A percentile compares a stretch with the other conserved stretches of the same genome.
These are phyloP conservation scores for Cheilosia grossa DNA, from an alignment of 2,888 invertebrate genomes.

Conservation along the genomic window DNA sequence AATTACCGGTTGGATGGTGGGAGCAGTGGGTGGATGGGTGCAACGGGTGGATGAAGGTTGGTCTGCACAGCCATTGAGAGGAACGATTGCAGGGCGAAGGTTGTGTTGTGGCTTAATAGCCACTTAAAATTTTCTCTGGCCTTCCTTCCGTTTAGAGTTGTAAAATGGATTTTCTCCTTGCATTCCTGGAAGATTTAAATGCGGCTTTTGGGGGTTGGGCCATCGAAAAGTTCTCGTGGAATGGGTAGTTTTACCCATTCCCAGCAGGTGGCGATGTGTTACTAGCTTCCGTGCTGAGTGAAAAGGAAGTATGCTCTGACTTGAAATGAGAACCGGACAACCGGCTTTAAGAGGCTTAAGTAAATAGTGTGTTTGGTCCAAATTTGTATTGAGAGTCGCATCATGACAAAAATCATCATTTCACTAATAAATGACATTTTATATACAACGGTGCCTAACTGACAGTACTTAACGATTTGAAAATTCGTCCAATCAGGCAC, in stretches of 20 bases:
- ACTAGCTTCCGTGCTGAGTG: slow-evolving; percentile 17
- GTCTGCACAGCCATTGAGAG: background rate
- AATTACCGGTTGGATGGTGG: slow-evolving; percentile 60
- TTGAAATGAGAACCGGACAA: too few relatives aligned
- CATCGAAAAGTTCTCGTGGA: background rate
- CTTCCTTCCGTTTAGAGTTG: slow-evolving; percentile 35
- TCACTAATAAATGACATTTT: too few relatives aligned
- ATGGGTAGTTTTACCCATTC: slow-evolving; percentile 24
- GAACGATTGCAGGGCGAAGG: slow-evolving; percentile 54
- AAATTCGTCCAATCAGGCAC: background rate
- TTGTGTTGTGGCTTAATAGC: slow-evolving; percentile 66
- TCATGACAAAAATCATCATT: too few relatives aligned
- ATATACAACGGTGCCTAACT: too few relatives aligned
- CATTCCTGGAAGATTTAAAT: slow-evolving; percentile 53
- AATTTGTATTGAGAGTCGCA: too few relatives aligned
- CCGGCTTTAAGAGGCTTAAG: too few relatives aligned
- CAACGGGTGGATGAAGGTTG: background rate
- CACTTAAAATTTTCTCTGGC: slow-evolving; percentile 62
- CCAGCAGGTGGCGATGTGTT: slow-evolving; percentile 51
- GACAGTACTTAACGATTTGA: too few relatives aligned
- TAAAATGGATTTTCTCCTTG: slow-evolving; percentile 42
- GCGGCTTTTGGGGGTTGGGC: background rate
- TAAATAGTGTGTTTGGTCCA: too few relatives aligned
- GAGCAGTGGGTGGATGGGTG: background rate
- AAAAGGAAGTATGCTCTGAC: background rate